phyloP scores from a whole-genome alignment of 1,140 invertebrate genomes.

The Drosophila asahinai region DNA sequence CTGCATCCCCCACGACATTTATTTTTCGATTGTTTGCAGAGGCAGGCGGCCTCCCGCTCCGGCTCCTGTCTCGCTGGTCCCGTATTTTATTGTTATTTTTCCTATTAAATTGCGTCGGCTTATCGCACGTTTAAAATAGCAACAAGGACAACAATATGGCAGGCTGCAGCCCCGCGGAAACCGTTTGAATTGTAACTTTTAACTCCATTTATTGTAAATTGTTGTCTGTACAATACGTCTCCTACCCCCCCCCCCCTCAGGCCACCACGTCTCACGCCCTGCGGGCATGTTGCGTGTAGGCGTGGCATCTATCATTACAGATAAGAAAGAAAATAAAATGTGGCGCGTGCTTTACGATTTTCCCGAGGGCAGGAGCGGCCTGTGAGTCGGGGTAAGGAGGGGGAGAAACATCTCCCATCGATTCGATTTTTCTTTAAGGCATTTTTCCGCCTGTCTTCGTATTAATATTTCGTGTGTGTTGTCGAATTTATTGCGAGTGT shows the following conservation, averaged over 20 bases:
- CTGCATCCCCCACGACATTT: slow-evolving; percentile 49
- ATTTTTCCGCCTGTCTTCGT: background rate
- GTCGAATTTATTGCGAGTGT: too few relatives aligned
- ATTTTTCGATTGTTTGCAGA: slow-evolving; percentile 76
- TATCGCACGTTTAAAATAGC: slow-evolving; percentile 81
- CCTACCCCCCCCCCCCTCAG: background rate
- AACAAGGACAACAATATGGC: slow-evolving; percentile 52
- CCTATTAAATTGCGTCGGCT: slow-evolving; percentile 82
- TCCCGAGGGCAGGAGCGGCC: background rate
- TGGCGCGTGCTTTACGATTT: slow-evolving; percentile 46
- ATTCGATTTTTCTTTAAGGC: slow-evolving; percentile 49
- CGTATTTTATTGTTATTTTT: slow-evolving; percentile 84
- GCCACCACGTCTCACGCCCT: slow-evolving; percentile 12
- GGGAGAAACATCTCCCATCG: background rate
- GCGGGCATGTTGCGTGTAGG: slow-evolving; percentile 49
- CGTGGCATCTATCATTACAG: slow-evolving; percentile 78
- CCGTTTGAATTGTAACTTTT: slow-evolving; percentile 81
- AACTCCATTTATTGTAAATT: slow-evolving; percentile 84
- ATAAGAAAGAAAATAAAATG: slow-evolving; percentile 66
- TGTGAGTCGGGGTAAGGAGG: background rate
- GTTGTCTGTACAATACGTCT: slow-evolving; percentile 54
- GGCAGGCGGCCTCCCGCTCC: slow-evolving; percentile 22
- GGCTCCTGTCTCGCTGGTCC: slow-evolving; percentile 55
- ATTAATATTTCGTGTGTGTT: background rate
- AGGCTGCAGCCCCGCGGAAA: slow-evolving; percentile 26